Conservation (phyloP, 2,113 vertebrate genomes). For the Rostratula benghalensis region DNA sequence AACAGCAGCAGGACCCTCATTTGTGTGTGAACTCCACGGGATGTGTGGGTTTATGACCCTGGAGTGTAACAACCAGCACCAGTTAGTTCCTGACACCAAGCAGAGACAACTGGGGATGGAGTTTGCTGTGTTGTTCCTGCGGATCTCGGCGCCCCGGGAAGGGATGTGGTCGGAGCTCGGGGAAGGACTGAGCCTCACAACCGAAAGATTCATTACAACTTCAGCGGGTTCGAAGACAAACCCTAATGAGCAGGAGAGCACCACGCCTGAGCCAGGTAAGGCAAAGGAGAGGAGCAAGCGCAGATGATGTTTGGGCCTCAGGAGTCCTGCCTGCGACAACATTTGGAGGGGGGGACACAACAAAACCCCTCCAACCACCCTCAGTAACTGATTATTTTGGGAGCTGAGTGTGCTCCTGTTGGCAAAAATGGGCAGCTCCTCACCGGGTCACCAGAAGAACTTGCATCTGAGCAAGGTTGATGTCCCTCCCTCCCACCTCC, state of each 20-base stretch:
- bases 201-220: neutral
- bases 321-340: neutral
- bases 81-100: accelerated
- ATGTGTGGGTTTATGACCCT: neutral
- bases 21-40: neutral
- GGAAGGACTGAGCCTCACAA: neutral
- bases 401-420: neutral
- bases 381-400: neutral
- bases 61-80: neutral
- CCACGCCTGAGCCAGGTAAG: neutral
- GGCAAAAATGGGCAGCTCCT: neutral
- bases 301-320: neutral
- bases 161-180: neutral
- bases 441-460: neutral
- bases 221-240: neutral
- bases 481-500: accelerated
- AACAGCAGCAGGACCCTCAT: neutral
- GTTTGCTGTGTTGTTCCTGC: neutral
- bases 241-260: neutral
- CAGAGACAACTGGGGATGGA: neutral
- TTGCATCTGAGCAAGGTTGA: neutral
- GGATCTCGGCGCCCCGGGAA: neutral
- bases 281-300: neutral
- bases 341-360: accelerated
- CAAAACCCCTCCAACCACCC: neutral